Percentiles rank a stretch among this genome's conserved stretches.
These are phyloP conservation scores for Kryptolebias marmoratus DNA, from an alignment of 2,113 vertebrate species.

Conservation along the genomic window DNA sequence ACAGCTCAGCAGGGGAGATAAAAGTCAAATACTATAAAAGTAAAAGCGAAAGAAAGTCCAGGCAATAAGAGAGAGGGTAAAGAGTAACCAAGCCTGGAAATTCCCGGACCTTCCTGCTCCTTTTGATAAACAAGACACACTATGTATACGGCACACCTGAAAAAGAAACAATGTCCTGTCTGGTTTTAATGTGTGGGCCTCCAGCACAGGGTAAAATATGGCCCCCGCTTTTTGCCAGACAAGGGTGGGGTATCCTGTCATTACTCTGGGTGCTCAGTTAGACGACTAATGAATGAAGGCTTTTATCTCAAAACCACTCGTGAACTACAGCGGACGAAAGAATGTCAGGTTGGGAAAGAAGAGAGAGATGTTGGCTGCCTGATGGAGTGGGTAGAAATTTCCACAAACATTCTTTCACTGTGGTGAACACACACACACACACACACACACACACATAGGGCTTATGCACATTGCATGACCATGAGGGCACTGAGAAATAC, in stretches of 20 bases:
- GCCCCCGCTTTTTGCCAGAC: slow-evolving; percentile 52
- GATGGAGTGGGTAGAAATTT: slow-evolving; percentile 35
- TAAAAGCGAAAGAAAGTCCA: slow-evolving; percentile 54
- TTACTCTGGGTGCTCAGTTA: slow-evolving; percentile 40
- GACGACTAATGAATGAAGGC: slow-evolving; percentile 74
- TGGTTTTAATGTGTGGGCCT: slow-evolving; percentile 54
- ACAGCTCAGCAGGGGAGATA: slow-evolving; percentile 46
- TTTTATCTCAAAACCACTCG: slow-evolving; percentile 71
- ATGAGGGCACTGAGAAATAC: slow-evolving; percentile 10
- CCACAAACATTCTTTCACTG: slow-evolving; percentile 42
- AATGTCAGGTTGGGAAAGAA: slow-evolving; percentile 58
- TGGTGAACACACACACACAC: slow-evolving; percentile 18
- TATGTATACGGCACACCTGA: slow-evolving; percentile 2
- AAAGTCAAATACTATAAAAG: slow-evolving; percentile 51
- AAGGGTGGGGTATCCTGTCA: slow-evolving; percentile 74
- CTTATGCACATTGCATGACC: background rate
- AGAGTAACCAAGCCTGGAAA: slow-evolving; percentile 55
- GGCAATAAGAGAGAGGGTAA: slow-evolving; percentile 17
- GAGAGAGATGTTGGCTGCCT: slow-evolving; percentile 41
- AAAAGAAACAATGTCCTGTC: slow-evolving; percentile 22
- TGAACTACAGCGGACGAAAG: slow-evolving; percentile 67
- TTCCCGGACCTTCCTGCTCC: slow-evolving; percentile 12
- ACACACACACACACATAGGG: slow-evolving; percentile 1
- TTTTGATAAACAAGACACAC: background rate
- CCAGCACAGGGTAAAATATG: slow-evolving; percentile 53